Evolutionary conservation across 2,113 vertebrate genomes (phyloP), one percentile per base, ranked within the genome.

Genomic region (Carassius gibelio): DNA sequence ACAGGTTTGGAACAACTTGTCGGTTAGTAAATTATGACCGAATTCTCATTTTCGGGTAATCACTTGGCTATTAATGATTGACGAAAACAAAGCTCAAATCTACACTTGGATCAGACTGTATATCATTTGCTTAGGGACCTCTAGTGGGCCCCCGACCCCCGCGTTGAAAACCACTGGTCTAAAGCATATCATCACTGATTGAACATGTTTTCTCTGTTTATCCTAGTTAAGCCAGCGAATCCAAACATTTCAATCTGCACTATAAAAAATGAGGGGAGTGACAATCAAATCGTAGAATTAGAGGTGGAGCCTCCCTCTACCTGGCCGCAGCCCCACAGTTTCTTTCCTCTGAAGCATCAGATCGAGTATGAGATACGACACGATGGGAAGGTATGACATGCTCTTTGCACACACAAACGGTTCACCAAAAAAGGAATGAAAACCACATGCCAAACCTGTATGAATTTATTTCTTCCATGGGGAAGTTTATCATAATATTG

Each of bases 241-340:
- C 94, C 3, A 89, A 87, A 59, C 91, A 91, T 38, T 55, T 42
- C 45, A 6, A 42, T 34, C 42, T 48, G 10, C 48, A 15, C 1
- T 17, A n/a, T 23, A 59, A 4, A 71, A 34, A 88, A 87, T 26
- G 87, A 88, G 64, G 84, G 0, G 3, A 93, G 89, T 69, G 55
- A 91, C 81, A 52, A 83, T 72, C 23, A 69, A 36, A 82, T 75
- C 0, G 5, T 89, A 10, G 0, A 48, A 0, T 11, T 95, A n/a
- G 90, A 79, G 0, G 92, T 95, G 36, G 62, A 82, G 0, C 92
- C 95, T 0, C 91, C 95, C 0, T 4, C 59, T 50, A 93, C 68
- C 72, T 95, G 95, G 95, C 90, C 94, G 0, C 87, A 83, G 42
- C 95, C 94, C 45, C 68, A 90, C 81, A 95, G 94, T 88, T 95